Base-by-base conservation (phyloP, 2,113 vertebrate genomes). In the Caranx melampygus region DNA sequence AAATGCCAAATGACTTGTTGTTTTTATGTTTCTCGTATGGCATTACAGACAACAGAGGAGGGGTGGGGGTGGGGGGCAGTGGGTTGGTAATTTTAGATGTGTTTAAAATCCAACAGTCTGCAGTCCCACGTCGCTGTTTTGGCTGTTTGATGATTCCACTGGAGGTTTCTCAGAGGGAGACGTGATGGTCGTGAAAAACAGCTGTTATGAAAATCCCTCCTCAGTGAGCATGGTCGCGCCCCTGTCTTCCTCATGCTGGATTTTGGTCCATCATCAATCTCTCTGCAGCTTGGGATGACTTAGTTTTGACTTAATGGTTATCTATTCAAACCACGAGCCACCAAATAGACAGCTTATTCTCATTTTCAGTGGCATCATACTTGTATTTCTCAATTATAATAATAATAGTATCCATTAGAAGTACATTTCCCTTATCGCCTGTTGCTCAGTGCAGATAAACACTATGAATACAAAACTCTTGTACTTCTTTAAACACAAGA, bases 401-500 rank as follows among this genome's bases (percentile, higher is more conserved):
- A 26, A 26, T 78, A 68, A 33, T 75, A 73, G 60, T 64, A 85
- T 68, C 61, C 26, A 55, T 61, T 76, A 69, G 67, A 82, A 84
- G 82, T 45, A 83, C n/a, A 71, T 87, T 81, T 67, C 71, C 51
- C 65, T 62, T 45, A 64, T 83, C 44, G 37, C 60, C 75, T 60
- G 21, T 75, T 76, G 64, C 69, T 91, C 75, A 81, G 78, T 88
- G 77, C 79, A 86, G 85, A 83, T 79, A 75, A 87, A 83, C 70
- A 87, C 66, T 74, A 57, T 79, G 13, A 86, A 86, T 89, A 89
- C 81, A 92, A 92, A 91, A 91, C 72, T 83, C 54, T 65, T 72
- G 51, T 71, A 80, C 51, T 52, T 69, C 67, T 81, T 67, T 74
- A 86, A 81, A 90, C 74, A 83, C 72, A 82, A 71, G 71, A 73